A percentile compares a stretch with the other conserved stretches of the same genome.
phyloP scores from a whole-genome alignment of 2,113 vertebrate species.

The Odontophorus gujanensis region DNA sequence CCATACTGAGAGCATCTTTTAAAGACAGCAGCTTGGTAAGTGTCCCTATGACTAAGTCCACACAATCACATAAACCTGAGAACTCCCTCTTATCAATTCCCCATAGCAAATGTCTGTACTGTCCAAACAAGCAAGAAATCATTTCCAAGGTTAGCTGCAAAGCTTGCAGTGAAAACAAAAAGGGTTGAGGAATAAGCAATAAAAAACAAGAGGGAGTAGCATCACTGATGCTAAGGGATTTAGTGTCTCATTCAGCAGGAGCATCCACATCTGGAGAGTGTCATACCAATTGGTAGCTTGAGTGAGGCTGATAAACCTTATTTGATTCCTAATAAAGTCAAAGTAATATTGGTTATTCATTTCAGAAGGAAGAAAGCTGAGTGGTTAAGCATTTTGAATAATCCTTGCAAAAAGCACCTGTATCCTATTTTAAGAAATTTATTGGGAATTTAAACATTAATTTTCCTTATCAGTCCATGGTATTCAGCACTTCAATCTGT shows the following conservation, averaged over 20 bases:
- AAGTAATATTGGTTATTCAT: neutral
- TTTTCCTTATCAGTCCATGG: neutral
- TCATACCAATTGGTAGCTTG: neutral
- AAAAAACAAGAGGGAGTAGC: conserved; percentile 27
- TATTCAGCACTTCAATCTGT: neutral
- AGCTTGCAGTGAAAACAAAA: neutral
- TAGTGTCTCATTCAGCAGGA: neutral
- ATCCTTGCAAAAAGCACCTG: neutral
- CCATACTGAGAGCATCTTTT: neutral
- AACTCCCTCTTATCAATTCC: neutral
- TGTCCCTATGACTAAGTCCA: neutral
- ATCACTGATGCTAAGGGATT: conserved; percentile 37
- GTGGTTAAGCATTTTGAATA: neutral
- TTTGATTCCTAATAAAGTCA: neutral
- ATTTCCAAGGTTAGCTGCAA: neutral
- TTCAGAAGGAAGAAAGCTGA: neutral
- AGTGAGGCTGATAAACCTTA: neutral
- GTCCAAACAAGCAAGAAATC: neutral
- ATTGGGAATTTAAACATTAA: neutral
- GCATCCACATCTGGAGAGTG: neutral
- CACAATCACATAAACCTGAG: neutral
- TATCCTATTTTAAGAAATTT: neutral
- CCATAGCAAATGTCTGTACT: neutral
- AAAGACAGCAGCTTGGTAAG: neutral
- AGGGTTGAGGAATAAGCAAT: neutral